Evolutionary conservation across 2,797 vertebrate genomes (phyloP).

Genomic region (Hyperoplus immaculatus): DNA sequence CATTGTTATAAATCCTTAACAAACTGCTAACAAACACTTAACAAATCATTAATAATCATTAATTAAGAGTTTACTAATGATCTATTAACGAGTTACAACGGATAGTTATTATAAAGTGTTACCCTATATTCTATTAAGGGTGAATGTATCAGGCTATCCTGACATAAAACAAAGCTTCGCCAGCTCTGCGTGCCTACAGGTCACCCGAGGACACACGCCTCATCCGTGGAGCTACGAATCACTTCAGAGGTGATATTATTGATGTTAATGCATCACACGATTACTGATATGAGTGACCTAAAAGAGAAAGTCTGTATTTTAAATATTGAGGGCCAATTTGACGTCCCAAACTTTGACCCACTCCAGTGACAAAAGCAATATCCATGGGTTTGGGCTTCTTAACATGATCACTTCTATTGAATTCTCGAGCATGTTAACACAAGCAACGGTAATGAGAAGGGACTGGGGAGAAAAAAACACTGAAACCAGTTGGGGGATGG

Average conservation of each 20-base stretch:
- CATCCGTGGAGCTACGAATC: not conserved
- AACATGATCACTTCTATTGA: slow-evolving; percentile 31
- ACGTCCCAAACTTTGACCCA: slow-evolving; percentile 35
- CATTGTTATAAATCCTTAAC: no score
- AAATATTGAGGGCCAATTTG: not conserved
- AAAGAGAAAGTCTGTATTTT: slow-evolving; percentile 1
- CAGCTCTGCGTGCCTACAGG: not conserved
- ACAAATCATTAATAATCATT: no score
- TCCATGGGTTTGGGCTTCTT: slow-evolving; percentile 19
- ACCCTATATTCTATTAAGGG: not conserved
- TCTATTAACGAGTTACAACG: no score
- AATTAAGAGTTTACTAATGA: no score
- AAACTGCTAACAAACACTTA: no score
- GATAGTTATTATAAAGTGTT: no score
- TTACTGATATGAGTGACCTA: not conserved
- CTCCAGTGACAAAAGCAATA: slow-evolving; percentile 25
- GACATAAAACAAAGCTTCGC: not conserved
- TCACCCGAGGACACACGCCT: slow-evolving; percentile 21
- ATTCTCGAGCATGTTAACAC: slow-evolving; percentile 56
- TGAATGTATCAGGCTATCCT: not conserved
- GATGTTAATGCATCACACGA: not conserved
- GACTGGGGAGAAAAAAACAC: slow-evolving; percentile 11
- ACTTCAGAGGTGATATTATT: not conserved
- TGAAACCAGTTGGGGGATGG: slow-evolving; percentile 65
- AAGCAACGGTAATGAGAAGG: slow-evolving; percentile 27